phyloP scores from a whole-genome alignment of 2,888 invertebrate genomes.

The Phalera bucephala region DNA sequence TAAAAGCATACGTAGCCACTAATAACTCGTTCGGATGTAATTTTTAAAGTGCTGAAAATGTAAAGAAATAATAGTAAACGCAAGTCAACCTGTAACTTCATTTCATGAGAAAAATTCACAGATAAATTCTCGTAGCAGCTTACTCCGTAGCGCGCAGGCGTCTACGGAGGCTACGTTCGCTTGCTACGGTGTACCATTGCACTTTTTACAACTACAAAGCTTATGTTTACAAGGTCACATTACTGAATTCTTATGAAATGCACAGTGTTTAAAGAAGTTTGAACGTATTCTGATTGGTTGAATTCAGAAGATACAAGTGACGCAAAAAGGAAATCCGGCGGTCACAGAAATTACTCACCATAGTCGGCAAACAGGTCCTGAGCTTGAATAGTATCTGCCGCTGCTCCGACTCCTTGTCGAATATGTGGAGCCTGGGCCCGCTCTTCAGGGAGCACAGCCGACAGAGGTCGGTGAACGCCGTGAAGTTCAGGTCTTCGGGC shows the following conservation, averaged over 20 bases:
- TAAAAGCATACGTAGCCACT: too few species aligned
- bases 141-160: slow-evolving; percentile 70
- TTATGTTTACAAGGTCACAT: slow-evolving; percentile 28
- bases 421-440: slow-evolving; percentile 87
- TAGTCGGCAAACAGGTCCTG: slow-evolving; percentile 86
- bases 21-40: too few species aligned
- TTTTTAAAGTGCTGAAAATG: too few species aligned
- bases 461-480: slow-evolving; percentile 87
- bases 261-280: too few species aligned
- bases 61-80: too few species aligned
- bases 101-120: too few species aligned
- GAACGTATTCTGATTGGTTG: too few species aligned
- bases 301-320: slow-evolving; percentile 5
- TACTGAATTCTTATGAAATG: too few species aligned
- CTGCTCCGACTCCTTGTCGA: slow-evolving; percentile 88
- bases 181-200: slow-evolving; percentile 42
- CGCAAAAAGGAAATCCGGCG: slow-evolving; percentile 24
- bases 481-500: slow-evolving; percentile 87
- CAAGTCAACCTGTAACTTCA: too few species aligned
- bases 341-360: slow-evolving; percentile 75
- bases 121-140: slow-evolving; percentile 46
- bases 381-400: slow-evolving; percentile 87
- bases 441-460: slow-evolving; percentile 87
- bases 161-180: slow-evolving; percentile 61
- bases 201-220: slow-evolving; percentile 28